These are phyloP conservation scores for Kryptolebias marmoratus DNA, from an alignment of 2,113 vertebrate genomes.

Conservation along the genomic window DNA sequence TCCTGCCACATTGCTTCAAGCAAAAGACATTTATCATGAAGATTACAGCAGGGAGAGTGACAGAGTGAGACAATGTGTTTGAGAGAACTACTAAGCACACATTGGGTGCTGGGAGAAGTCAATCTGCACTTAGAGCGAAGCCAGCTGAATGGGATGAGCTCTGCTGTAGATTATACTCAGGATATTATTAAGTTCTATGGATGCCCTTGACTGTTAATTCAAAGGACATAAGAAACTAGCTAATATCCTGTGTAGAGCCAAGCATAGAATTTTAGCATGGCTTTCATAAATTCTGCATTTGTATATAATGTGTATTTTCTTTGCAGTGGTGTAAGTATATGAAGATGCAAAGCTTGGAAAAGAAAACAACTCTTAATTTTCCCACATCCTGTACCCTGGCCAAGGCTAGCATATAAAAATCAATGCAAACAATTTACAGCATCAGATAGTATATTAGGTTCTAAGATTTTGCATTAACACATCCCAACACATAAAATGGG, in stretches of 20 bases:
- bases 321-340: neutral
- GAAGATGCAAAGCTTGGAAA: neutral
- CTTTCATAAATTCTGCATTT: neutral
- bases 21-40: slow-evolving; percentile 38
- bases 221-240: slow-evolving; percentile 21
- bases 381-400: slow-evolving; percentile 4
- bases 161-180: slow-evolving; percentile 53
- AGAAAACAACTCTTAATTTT: neutral
- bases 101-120: slow-evolving; percentile 40
- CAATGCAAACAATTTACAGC: slow-evolving; percentile 25
- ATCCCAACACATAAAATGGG: slow-evolving; percentile 25
- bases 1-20: slow-evolving; percentile 38
- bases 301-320: neutral
- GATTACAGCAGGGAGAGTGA: slow-evolving; percentile 37
- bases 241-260: neutral
- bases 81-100: slow-evolving; percentile 3
- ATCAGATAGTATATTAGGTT: slow-evolving; percentile 20
- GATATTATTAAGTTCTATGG: slow-evolving; percentile 14
- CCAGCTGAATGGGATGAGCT: slow-evolving; percentile 60
- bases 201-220: slow-evolving; percentile 48
- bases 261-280: neutral
- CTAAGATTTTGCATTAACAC: slow-evolving; percentile 44
- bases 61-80: slow-evolving; percentile 8
- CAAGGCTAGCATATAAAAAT: slow-evolving; percentile 22
- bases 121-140: slow-evolving; percentile 50